These are phyloP conservation scores for Emydocephalus ijimae DNA, from an alignment of 2,113 vertebrate species.

Conservation along the genomic window DNA sequence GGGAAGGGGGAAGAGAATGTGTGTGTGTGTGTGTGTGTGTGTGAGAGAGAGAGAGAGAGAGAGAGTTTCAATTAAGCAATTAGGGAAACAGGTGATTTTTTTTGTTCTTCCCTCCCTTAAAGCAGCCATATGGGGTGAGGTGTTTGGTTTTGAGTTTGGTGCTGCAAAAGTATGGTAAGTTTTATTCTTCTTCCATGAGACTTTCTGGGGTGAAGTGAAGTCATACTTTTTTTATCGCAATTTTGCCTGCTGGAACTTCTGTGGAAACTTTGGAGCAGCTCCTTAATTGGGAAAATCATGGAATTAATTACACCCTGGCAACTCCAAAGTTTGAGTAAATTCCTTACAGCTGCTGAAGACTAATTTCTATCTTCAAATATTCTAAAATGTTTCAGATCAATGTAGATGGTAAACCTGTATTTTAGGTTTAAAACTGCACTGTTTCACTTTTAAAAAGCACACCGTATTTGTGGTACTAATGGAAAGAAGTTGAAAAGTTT, in stretches of 20 bases:
- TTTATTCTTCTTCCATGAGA: no score
- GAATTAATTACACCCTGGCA: neutral
- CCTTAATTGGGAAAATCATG: neutral
- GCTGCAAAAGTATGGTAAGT: no score
- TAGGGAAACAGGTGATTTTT: no score
- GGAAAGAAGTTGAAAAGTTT: neutral
- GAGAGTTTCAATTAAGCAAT: no score
- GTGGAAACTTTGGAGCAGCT: neutral
- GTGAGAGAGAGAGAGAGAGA: neutral
- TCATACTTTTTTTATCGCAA: neutral
- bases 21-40: no score
- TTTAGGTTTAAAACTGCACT: neutral
- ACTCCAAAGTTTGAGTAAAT: neutral
- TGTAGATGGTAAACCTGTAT: neutral
- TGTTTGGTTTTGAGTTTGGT: no score
- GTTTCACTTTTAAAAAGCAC: neutral
- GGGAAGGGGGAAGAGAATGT: no score
- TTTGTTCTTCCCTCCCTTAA: neutral
- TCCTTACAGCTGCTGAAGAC: neutral
- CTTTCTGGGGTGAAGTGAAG: neutral
- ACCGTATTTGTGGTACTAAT: neutral
- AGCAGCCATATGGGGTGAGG: neutral
- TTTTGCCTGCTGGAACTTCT: neutral
- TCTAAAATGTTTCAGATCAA: neutral
- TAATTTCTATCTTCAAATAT: neutral